Evolutionary conservation across 2,113 vertebrate species (phyloP).

Genomic region (Tupaia chinensis): DNA sequence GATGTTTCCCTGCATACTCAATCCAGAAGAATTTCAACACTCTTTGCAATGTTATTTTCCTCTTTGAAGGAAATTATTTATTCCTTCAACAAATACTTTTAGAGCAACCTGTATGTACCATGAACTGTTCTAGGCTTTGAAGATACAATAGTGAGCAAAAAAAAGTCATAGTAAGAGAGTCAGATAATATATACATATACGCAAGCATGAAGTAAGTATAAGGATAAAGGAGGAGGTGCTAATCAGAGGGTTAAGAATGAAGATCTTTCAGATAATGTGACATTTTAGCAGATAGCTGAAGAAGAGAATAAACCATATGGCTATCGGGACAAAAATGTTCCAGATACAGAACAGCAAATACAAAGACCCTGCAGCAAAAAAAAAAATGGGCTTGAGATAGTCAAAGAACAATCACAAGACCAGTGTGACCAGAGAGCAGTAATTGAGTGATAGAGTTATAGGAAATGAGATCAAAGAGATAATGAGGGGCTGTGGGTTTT

Average conservation of each 20-base stretch:
- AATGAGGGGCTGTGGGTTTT: not conserved
- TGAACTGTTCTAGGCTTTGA: not conserved
- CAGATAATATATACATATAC: not conserved
- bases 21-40: not conserved
- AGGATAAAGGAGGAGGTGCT: not conserved
- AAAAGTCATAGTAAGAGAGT: not conserved
- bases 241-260: not conserved
- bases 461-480: not conserved
- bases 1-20: not conserved
- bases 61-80: not conserved
- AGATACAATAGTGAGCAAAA: not conserved
- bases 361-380: not conserved
- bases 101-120: not conserved
- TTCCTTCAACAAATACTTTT: conserved; percentile 3
- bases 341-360: not conserved
- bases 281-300: not conserved
- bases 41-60: conserved; percentile 24
- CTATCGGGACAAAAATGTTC: not conserved
- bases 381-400: not conserved
- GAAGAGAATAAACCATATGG: not conserved
- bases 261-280: not conserved
- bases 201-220: not conserved
- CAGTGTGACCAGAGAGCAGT: not conserved
- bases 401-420: not conserved
- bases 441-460: not conserved